A percentile compares a stretch with the other conserved stretches of the same genome.
Conservation (phyloP, 2,888 invertebrate genomes). For the Drosophila monieri region DNA sequence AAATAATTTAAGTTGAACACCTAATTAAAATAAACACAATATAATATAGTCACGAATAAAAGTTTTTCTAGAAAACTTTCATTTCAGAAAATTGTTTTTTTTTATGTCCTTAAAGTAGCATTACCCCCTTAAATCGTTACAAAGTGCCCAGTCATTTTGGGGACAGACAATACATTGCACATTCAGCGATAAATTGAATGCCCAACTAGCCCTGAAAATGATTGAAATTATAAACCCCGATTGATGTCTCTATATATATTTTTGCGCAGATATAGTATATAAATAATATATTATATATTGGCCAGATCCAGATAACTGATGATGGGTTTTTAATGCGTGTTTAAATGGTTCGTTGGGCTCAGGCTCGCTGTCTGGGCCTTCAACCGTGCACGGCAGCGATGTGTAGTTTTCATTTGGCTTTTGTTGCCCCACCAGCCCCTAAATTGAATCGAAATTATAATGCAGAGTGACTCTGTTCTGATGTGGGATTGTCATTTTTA, state of each 20-base stretch:
- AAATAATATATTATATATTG: constrained; percentile 17
- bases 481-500: constrained; percentile 15
- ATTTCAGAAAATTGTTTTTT: too few species aligned
- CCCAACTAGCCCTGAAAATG: constrained; percentile 57
- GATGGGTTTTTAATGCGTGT: constrained; percentile 41
- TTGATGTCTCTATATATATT: neutral
- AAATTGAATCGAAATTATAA: neutral
- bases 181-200: constrained; percentile 37
- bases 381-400: constrained; percentile 24
- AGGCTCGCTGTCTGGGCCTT: constrained; percentile 1
- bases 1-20: too few species aligned
- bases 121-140: neutral
- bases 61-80: too few species aligned
- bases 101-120: neutral
- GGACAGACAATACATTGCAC: constrained; percentile 1
- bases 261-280: neutral
- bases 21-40: too few species aligned
- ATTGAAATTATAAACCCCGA: constrained; percentile 14
- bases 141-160: neutral
- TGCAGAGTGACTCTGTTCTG: neutral
- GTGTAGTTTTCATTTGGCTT: neutral
- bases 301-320: constrained; percentile 25
- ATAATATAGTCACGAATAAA: too few species aligned
- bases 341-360: constrained; percentile 45
- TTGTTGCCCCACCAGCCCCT: neutral